phyloP scores from a whole-genome alignment of 2,113 vertebrate species.

The Zapornia atra region DNA sequence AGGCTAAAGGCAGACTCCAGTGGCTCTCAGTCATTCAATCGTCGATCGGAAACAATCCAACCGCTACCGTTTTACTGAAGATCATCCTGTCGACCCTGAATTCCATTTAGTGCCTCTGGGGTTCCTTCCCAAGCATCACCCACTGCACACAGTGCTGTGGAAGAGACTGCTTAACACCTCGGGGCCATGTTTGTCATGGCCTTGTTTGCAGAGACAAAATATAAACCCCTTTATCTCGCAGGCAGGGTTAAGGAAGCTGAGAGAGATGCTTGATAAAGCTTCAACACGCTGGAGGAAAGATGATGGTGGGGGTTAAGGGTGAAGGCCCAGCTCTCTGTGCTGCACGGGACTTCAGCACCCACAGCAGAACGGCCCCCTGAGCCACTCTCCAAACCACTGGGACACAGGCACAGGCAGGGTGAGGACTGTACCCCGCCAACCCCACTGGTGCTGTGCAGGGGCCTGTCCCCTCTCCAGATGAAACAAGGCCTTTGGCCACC shows the following conservation, averaged over 20 bases:
- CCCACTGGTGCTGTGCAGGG: too few relatives aligned
- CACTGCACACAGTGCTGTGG: fast-evolving
- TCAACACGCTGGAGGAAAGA: fast-evolving
- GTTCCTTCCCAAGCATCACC: not conserved
- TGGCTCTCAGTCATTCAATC: not conserved
- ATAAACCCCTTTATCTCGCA: not conserved
- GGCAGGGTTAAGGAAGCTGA: not conserved
- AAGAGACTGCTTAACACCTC: not conserved
- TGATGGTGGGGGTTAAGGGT: not conserved
- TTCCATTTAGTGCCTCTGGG: not conserved
- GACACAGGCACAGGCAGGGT: fast-evolving
- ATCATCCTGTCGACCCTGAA: not conserved
- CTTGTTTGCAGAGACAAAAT: not conserved
- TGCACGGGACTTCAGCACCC: not conserved
- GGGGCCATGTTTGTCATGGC: not conserved
- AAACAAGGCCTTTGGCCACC: not conserved
- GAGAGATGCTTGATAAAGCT: not conserved
- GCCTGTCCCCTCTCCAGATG: not conserved
- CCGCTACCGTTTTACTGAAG: not conserved
- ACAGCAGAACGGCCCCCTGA: fast-evolving
- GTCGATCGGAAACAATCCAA: fast-evolving
- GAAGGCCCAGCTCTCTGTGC: not conserved
- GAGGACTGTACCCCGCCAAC: not conserved
- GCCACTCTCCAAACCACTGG: too few relatives aligned
- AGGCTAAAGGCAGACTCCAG: not conserved